phyloP scores from a whole-genome alignment of 2,113 vertebrate species.

The Hippocampus zosterae region DNA sequence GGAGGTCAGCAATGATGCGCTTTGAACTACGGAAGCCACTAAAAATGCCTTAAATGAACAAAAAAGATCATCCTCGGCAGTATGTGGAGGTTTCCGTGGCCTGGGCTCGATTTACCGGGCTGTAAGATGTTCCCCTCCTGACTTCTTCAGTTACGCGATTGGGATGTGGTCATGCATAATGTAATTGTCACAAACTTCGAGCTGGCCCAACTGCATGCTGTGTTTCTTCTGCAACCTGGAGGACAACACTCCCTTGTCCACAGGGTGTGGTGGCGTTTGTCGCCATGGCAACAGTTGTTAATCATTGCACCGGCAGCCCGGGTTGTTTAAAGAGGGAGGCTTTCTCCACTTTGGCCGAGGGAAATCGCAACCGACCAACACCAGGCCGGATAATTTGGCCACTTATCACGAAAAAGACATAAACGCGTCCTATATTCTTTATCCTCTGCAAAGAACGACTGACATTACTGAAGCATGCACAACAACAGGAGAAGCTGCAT shows the following conservation, averaged over 20 bases:
- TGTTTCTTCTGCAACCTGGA: background rate
- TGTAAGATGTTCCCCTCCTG: no score
- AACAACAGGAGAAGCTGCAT: no score
- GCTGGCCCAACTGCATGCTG: background rate
- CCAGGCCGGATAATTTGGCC: background rate
- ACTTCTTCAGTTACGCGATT: no score
- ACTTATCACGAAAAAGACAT: background rate
- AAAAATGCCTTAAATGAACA: background rate
- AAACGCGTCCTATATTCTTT: no score
- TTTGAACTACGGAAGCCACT: background rate
- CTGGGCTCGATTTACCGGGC: no score
- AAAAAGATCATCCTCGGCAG: background rate
- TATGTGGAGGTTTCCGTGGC: background rate
- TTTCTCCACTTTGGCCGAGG: background rate
- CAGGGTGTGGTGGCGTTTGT: background rate
- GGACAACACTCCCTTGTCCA: background rate
- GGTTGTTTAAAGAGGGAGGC: background rate
- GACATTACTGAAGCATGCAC: no score
- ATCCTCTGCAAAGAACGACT: no score
- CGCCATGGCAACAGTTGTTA: background rate
- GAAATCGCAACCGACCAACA: background rate
- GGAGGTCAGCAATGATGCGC: background rate
- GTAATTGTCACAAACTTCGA: background rate
- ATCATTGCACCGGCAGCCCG: constrained; percentile 4
- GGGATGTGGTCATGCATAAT: background rate